These are phyloP conservation scores for Callosobruchus maculatus DNA, from an alignment of 2,888 invertebrate genomes.

Conservation along the genomic window DNA sequence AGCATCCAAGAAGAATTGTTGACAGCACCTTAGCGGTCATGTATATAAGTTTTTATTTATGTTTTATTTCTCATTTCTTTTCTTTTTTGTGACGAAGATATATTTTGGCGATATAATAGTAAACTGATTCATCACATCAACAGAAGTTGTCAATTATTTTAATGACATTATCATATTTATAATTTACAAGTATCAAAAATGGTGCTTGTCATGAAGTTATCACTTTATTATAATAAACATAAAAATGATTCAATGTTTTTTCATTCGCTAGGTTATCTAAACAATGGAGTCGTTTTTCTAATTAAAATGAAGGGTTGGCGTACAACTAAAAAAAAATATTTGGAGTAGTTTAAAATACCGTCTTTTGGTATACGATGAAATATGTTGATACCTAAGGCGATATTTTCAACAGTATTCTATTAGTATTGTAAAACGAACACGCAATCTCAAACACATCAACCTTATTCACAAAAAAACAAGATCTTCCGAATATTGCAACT, in stretches of 20 bases:
- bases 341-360: no score
- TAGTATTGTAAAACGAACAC: no score
- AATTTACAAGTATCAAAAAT: neutral
- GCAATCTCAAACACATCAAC: no score
- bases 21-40: constrained; percentile 44
- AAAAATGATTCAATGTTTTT: neutral
- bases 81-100: neutral
- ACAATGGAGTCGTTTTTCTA: no score
- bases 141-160: neutral
- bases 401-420: no score
- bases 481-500: no score
- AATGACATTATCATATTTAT: neutral
- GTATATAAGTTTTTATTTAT: neutral
- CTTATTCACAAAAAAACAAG: no score
- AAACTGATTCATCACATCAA: neutral
- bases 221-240: neutral
- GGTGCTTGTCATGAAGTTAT: neutral
- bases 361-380: no score
- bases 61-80: neutral
- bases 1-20: constrained; percentile 82
- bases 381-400: no score
- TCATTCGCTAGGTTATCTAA: no score
- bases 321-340: no score
- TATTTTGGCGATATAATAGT: neutral
- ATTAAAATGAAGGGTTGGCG: no score